A percentile compares a stretch with the other conserved stretches of the same genome.
Conservation (phyloP, 2,888 invertebrate species). For the Zele albiditarsus region DNA sequence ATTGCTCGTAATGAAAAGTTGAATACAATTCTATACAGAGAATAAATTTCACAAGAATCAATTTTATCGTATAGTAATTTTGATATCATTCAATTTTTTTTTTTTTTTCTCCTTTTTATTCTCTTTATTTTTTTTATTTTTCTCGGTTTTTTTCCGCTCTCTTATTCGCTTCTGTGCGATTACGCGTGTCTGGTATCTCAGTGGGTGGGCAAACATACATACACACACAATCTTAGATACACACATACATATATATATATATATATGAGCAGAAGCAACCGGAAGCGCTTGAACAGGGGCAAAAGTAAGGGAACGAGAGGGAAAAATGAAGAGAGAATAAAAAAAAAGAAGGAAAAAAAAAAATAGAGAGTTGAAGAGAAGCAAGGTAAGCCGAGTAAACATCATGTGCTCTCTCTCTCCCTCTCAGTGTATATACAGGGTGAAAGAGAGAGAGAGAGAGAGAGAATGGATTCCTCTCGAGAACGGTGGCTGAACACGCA, state of each 20-base stretch:
- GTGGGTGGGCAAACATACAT: neutral
- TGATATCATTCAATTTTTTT: neutral
- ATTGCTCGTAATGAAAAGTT: neutral
- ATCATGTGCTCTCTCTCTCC: neutral
- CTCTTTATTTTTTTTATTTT: slow-evolving; percentile 4
- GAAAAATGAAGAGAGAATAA: neutral
- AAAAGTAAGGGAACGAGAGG: neutral
- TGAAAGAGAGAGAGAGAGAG: neutral
- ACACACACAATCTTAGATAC: neutral
- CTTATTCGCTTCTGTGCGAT: slow-evolving; percentile 8
- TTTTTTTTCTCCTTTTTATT: slow-evolving; percentile 3
- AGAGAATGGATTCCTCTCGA: slow-evolving; percentile 21
- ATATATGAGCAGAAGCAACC: neutral
- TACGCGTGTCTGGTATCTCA: slow-evolving; percentile 17
- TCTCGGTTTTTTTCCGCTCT: slow-evolving; percentile 6
- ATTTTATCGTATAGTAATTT: neutral
- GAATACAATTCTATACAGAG: neutral
- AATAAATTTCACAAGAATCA: neutral
- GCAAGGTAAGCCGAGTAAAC: slow-evolving; percentile 32
- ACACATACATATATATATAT: neutral
- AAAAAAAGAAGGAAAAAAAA: neutral
- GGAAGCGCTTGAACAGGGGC: neutral
- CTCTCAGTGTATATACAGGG: slow-evolving; percentile 6
- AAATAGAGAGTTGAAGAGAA: neutral
- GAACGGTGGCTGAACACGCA: slow-evolving; percentile 35